Conservation (phyloP, 1,140 invertebrate species). For the Sesamia nonagrioides region DNA sequence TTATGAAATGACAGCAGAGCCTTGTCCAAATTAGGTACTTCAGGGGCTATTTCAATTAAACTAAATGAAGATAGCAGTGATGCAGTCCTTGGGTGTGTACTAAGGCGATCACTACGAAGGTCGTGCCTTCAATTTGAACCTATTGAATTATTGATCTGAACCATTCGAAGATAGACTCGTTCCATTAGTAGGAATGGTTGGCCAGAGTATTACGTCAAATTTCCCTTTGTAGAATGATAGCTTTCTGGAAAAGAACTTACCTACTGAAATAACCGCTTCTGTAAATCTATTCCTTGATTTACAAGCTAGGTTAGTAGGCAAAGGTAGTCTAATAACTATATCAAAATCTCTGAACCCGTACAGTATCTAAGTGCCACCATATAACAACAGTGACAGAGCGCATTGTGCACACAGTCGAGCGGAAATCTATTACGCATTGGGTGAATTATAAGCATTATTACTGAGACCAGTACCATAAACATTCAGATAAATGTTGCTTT, state of each 20-base stretch:
- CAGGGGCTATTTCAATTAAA: slow-evolving; percentile 12
- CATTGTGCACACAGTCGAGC: slow-evolving; percentile 29
- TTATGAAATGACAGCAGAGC: background rate
- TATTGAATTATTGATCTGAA: slow-evolving; percentile 26
- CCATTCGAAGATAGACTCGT: slow-evolving; percentile 17
- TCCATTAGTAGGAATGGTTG: slow-evolving; percentile 4
- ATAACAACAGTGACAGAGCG: slow-evolving; percentile 31
- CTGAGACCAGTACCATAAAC: slow-evolving; percentile 34
- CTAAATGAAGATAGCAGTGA: slow-evolving; percentile 15
- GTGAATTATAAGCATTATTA: slow-evolving; percentile 51
- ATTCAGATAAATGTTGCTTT: slow-evolving; percentile 53
- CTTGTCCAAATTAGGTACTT: background rate
- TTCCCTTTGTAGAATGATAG: background rate
- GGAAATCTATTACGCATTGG: slow-evolving; percentile 49
- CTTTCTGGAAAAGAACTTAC: no score
- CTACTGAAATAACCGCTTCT: background rate
- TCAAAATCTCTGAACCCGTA: slow-evolving; percentile 8
- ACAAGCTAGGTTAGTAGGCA: slow-evolving; percentile 18
- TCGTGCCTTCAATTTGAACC: slow-evolving; percentile 4
- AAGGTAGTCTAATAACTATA: slow-evolving; percentile 8
- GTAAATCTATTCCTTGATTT: background rate
- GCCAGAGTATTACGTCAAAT: background rate
- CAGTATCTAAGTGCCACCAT: slow-evolving; percentile 4
- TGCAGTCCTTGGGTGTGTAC: slow-evolving; percentile 20
- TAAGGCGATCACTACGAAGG: background rate